phyloP scores from a whole-genome alignment of 2,888 invertebrate species.

The Rhaphigaster nebulosa region DNA sequence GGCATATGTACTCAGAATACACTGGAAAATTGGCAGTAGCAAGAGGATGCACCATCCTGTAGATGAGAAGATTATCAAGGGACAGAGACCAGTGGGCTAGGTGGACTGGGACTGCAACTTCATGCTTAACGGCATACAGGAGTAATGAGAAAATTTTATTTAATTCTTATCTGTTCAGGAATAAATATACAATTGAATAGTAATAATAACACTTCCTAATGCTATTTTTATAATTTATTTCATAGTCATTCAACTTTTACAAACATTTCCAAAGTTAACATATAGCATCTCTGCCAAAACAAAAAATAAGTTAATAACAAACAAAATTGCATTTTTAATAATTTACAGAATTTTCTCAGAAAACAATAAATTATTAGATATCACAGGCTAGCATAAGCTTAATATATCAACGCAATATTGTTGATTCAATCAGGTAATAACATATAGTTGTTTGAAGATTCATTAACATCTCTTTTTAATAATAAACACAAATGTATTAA shows the following conservation, averaged over 20 bases:
- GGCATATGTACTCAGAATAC: too few species aligned
- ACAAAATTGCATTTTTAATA: background rate
- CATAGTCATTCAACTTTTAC: background rate
- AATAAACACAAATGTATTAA: background rate
- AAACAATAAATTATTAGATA: background rate
- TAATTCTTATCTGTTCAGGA: background rate
- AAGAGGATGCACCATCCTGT: too few species aligned
- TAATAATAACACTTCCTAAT: background rate
- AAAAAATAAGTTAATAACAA: background rate
- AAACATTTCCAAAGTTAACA: background rate
- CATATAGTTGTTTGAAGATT: background rate
- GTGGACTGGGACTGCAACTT: too few species aligned
- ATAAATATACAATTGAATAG: background rate
- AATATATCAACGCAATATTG: background rate
- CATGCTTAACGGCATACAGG: too few species aligned
- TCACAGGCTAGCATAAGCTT: background rate
- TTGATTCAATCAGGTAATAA: background rate
- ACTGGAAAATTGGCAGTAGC: too few species aligned
- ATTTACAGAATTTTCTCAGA: background rate
- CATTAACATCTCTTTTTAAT: background rate
- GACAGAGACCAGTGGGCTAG: too few species aligned
- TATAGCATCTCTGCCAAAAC: background rate
- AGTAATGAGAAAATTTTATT: too few species aligned
- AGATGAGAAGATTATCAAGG: too few species aligned
- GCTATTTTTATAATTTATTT: background rate